Percentiles rank a stretch among this genome's conserved stretches.
phyloP scores from a whole-genome alignment of 2,113 vertebrate genomes.

The Ictidomys tridecemlineatus region DNA sequence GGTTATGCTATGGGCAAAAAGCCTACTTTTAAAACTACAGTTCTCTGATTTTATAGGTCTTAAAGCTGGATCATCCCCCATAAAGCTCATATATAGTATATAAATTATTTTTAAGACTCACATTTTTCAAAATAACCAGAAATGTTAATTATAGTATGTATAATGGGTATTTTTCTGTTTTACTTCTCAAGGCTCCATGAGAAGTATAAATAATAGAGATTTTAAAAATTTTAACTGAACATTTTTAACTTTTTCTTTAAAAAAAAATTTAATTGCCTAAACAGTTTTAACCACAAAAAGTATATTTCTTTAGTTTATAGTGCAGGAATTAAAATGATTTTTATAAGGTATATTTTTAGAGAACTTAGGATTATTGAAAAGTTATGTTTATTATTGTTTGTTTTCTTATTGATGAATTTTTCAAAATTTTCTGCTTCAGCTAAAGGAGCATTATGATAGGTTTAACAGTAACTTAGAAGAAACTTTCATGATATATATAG shows the following conservation, averaged over 20 bases:
- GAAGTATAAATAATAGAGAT: not conserved
- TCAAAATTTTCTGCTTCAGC: not conserved
- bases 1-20: not conserved
- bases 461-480: not conserved
- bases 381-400: not conserved
- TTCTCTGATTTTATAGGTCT: not conserved
- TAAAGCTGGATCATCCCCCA: not conserved
- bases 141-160: not conserved
- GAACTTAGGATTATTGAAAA: conserved; percentile 11
- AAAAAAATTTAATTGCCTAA: not conserved
- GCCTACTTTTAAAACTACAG: not conserved
- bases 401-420: conserved; percentile 1
- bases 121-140: not conserved
- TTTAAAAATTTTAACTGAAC: not conserved
- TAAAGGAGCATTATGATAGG: not conserved
- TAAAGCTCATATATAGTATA: not conserved
- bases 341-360: not conserved
- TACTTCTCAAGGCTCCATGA: not conserved
- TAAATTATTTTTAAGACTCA: not conserved
- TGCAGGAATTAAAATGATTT: conserved; percentile 28
- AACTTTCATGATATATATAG: not conserved
- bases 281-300: conserved; percentile 13
- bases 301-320: not conserved
- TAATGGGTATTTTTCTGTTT: not conserved
- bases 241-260: not conserved